Percentiles rank a stretch among this genome's conserved stretches.
Evolutionary conservation across 2,888 invertebrate species (phyloP).

Genomic region (Zygothrica quintamaculata): DNA sequence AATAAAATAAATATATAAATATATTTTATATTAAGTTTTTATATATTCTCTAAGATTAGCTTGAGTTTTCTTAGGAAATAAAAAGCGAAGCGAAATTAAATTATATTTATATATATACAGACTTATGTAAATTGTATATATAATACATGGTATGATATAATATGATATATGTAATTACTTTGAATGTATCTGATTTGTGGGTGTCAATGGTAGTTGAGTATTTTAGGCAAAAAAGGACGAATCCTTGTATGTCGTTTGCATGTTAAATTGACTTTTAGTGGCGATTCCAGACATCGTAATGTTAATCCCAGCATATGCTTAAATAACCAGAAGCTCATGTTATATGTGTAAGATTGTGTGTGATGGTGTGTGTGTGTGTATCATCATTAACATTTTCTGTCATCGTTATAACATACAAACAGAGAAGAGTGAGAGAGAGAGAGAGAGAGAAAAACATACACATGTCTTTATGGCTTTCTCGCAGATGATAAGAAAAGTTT

Average conservation of each 20-base stretch:
- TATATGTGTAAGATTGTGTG: constrained; percentile 10
- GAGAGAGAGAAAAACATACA: constrained; percentile 17
- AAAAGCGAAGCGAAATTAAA: too few relatives aligned
- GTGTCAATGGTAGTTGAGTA: constrained; percentile 25
- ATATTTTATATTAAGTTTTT: too few relatives aligned
- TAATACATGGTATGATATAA: too few relatives aligned
- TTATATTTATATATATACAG: too few relatives aligned
- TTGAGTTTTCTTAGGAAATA: too few relatives aligned
- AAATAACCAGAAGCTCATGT: constrained; percentile 10
- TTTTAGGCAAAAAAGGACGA: constrained; percentile 7
- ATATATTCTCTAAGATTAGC: too few relatives aligned
- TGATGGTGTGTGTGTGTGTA: constrained; percentile 40
- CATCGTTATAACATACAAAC: constrained; percentile 51
- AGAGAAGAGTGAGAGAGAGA: too few relatives aligned
- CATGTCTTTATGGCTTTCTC: constrained; percentile 70
- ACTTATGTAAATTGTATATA: too few relatives aligned
- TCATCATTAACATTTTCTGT: constrained; percentile 73
- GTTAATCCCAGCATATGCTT: constrained; percentile 62
- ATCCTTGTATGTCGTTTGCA: constrained; percentile 4
- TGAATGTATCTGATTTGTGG: too few relatives aligned
- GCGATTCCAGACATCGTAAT: constrained; percentile 44
- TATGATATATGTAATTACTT: too few relatives aligned
- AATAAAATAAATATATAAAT: too few relatives aligned
- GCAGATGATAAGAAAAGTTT: constrained; percentile 76
- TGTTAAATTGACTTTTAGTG: constrained; percentile 45